Conservation (phyloP, 2,888 invertebrate genomes). For the Helleia helle region DNA sequence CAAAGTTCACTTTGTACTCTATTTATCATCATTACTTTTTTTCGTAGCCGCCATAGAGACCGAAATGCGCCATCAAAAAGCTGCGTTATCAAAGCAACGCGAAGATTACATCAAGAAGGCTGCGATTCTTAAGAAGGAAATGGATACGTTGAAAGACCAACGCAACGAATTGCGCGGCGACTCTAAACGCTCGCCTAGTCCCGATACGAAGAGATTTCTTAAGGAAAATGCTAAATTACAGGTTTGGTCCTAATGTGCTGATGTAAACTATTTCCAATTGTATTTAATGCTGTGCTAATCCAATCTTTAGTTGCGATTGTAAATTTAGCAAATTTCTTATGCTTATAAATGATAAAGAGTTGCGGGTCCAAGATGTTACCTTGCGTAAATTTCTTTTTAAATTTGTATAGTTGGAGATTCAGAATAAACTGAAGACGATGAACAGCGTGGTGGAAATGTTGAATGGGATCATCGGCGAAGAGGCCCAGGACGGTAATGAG, state of each 20-base stretch:
- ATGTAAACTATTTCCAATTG: not conserved
- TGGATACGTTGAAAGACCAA: conserved; percentile 85
- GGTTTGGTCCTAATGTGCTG: conserved; percentile 66
- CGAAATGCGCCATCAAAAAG: conserved; percentile 87
- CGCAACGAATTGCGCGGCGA: conserved; percentile 83
- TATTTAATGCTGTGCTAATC: conserved; percentile 3
- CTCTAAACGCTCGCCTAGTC: conserved; percentile 79
- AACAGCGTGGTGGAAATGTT: conserved; percentile 92
- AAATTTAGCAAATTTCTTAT: conserved; percentile 19
- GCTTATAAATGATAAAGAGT: conserved; percentile 26
- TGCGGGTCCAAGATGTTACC: conserved; percentile 15
- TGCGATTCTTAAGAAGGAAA: conserved; percentile 80
- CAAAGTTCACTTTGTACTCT: too few species aligned
- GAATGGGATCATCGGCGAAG: conserved; percentile 87
- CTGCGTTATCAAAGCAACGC: conserved; percentile 84
- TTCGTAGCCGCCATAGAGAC: conserved; percentile 80
- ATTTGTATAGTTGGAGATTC: conserved; percentile 79
- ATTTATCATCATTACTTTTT: conserved; percentile 18
- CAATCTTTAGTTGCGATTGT: conserved; percentile 26
- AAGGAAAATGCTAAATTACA: conserved; percentile 89
- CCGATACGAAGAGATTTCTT: conserved; percentile 84
- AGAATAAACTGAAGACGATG: conserved; percentile 86
- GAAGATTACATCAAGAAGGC: conserved; percentile 88
- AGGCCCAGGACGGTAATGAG: conserved; percentile 41
- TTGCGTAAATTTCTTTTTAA: conserved; percentile 26